Conservation (phyloP, 2,888 invertebrate species). For the Empis stercorea region DNA sequence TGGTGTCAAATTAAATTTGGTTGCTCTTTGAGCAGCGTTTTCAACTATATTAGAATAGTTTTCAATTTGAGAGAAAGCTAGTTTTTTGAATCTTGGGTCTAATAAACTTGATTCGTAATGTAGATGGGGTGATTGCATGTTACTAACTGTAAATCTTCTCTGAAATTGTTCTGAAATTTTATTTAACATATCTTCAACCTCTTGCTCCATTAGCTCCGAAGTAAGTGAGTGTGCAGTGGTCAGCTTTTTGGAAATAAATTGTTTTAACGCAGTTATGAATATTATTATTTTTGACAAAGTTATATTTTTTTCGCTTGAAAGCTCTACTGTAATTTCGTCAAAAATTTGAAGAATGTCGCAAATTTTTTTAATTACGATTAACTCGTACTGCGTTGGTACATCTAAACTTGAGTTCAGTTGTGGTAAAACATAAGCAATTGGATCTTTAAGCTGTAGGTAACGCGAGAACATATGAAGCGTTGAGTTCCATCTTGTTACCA, state of each 20-base stretch:
- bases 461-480: slow-evolving; percentile 13
- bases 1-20: not conserved
- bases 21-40: not conserved
- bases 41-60: not conserved
- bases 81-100: slow-evolving; percentile 16
- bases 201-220: not conserved
- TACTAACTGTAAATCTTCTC: not conserved
- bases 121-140: not conserved
- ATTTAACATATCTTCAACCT: not conserved
- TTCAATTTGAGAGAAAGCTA: slow-evolving; percentile 6
- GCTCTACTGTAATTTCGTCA: not conserved
- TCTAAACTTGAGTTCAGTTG: not conserved
- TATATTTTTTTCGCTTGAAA: not conserved
- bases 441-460: not conserved
- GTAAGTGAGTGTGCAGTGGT: not conserved
- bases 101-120: slow-evolving; percentile 14
- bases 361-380: slow-evolving; percentile 1
- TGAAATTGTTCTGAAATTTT: not conserved
- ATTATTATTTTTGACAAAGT: not conserved
- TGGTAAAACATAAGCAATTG: not conserved
- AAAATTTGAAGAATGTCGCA: slow-evolving; percentile 6
- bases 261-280: slow-evolving; percentile 4
- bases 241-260: slow-evolving; percentile 6
- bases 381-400: not conserved
- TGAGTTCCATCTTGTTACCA: slow-evolving; percentile 18